Evolutionary conservation across 2,888 invertebrate species (phyloP).

Genomic region (Thecophora atra): DNA sequence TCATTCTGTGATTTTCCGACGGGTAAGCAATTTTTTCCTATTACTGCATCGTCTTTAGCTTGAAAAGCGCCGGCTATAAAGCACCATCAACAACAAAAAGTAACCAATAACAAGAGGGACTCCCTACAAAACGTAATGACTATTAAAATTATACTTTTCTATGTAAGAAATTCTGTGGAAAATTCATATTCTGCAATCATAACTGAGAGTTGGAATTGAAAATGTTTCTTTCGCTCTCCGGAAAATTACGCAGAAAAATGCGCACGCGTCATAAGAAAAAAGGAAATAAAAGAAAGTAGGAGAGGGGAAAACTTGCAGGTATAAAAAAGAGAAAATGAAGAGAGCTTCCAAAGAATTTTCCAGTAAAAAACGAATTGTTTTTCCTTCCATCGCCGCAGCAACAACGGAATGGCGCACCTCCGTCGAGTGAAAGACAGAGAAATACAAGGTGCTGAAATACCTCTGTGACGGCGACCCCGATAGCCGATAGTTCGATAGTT

Average conservation of each 20-base stretch:
- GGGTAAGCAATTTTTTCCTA: background rate
- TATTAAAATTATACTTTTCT: background rate
- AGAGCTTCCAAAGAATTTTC: constrained; percentile 38
- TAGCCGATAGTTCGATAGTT: background rate
- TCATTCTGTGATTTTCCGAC: background rate
- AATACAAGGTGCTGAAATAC: too few species aligned
- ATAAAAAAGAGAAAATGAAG: constrained; percentile 1
- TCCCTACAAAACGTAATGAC: background rate
- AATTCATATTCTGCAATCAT: background rate
- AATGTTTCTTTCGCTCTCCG: constrained; percentile 20
- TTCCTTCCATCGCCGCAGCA: constrained; percentile 3
- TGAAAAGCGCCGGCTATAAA: background rate
- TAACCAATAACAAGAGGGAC: background rate
- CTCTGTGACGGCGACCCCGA: constrained; percentile 33
- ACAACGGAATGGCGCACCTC: background rate
- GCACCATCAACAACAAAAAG: background rate
- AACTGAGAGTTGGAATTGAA: background rate
- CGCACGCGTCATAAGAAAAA: constrained; percentile 35
- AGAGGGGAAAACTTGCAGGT: too few species aligned
- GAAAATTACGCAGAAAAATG: constrained; percentile 23
- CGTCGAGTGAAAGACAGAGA: too few species aligned
- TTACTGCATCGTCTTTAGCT: background rate
- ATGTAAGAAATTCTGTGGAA: background rate
- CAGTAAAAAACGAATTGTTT: constrained; percentile 3
- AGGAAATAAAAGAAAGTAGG: background rate